Base-by-base conservation (phyloP, 2,888 invertebrate species). In the Masnerella sp. region DNA sequence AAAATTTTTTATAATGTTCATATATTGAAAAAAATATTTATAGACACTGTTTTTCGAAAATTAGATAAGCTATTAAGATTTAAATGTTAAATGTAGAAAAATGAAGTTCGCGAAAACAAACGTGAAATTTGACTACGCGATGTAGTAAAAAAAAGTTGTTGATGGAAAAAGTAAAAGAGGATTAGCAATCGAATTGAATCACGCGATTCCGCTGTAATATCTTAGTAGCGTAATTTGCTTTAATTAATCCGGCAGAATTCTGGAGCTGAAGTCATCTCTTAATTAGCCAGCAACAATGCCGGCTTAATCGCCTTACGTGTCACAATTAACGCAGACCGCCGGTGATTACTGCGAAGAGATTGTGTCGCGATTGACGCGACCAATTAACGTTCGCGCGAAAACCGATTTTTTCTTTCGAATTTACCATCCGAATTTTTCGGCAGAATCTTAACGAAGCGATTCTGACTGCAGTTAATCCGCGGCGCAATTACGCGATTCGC, bases 271-370 rank as follows among this genome's bases (percentile, higher is more conserved):
- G 81, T 80, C 81, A 79, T 83, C 81, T 82, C 83, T 84, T 84
- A 85, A 85, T 85, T 85, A 83, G 79, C 78, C 73, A 75, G 80
- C 81, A 80, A 83, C 83, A 83, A 82, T 83, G 80, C 81, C 78
- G 56, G 72, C 78, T 82, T 81, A 83, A 84, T 83, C 82, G 82
- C 76, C 81, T 84, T 81, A 83, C 82, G 82, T 82, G 83, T 83
- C 80, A 79, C 82, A 84, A 84, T 86, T 85, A 85, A 79, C 80
- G 77, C 80, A 61, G 68, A 78, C 65, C 68, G 73, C 74, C 76
- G 59, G 70, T 71, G 77, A 83, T 80, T 80, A 78, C 77, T 72
- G 58, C 76, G 76, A 78, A 78, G 75, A 78, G 81, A 80, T 80
- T 81, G 73, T 69, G 64, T 70, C 49, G 75, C 70, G 69, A 69